A percentile compares a stretch with the other conserved stretches of the same genome.
These are phyloP conservation scores for Shinisaurus crocodilurus DNA, from an alignment of 2,113 vertebrate species.

Conservation along the genomic window DNA sequence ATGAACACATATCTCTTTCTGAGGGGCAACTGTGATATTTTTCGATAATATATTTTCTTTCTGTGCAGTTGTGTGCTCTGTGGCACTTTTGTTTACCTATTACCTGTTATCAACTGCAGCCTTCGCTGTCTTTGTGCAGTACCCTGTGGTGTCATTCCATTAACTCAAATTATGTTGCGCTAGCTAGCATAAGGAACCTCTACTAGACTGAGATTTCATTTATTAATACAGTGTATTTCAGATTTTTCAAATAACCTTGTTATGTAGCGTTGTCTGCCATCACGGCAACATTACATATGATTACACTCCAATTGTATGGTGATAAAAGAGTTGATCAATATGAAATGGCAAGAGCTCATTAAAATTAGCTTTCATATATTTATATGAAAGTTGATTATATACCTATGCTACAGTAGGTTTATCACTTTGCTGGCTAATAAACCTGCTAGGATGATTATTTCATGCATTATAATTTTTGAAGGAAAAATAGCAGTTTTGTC, in stretches of 20 bases:
- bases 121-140: too few species aligned
- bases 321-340: constrained; percentile 45
- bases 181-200: too few species aligned
- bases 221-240: constrained; percentile 14
- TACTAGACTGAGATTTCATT: constrained; percentile 47
- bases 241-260: constrained; percentile 20
- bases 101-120: too few species aligned
- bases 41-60: too few species aligned
- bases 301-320: constrained; percentile 33
- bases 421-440: constrained; percentile 45
- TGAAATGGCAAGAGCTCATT: constrained; percentile 49
- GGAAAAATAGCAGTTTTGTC: constrained; percentile 24
- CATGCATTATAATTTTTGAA: constrained; percentile 47
- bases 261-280: constrained; percentile 4
- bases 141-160: too few species aligned
- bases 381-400: constrained; percentile 60
- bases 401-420: constrained; percentile 38
- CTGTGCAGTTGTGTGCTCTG: too few species aligned
- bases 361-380: constrained; percentile 59
- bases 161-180: too few species aligned
- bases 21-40: too few species aligned
- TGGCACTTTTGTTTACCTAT: too few species aligned
- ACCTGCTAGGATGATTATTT: constrained; percentile 39
- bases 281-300: constrained; percentile 30
- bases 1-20: too few species aligned